phyloP scores from a whole-genome alignment of 2,113 vertebrate genomes.

The Agapornis roseicollis region DNA sequence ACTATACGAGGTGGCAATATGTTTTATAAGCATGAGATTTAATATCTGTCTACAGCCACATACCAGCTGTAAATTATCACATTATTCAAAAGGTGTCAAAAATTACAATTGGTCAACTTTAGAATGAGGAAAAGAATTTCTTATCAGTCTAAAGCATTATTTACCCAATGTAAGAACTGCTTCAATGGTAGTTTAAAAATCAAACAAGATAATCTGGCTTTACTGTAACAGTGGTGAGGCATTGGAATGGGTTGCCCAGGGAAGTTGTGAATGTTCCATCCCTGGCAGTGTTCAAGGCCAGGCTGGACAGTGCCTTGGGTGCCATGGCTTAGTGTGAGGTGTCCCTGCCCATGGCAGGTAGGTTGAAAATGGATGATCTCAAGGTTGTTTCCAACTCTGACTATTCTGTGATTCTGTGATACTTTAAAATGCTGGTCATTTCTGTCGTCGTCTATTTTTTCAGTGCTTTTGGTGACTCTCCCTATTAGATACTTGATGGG shows the following conservation, averaged over 20 bases:
- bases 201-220: conserved; percentile 18
- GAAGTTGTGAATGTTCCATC: too few relatives aligned
- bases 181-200: conserved; percentile 1
- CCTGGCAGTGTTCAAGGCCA: too few relatives aligned
- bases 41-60: not conserved
- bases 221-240: too few relatives aligned
- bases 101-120: not conserved
- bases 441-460: not conserved
- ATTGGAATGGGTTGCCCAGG: too few relatives aligned
- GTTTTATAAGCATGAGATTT: not conserved
- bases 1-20: not conserved
- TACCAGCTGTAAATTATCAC: not conserved
- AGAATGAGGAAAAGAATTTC: not conserved
- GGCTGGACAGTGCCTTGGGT: too few relatives aligned
- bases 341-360: too few relatives aligned
- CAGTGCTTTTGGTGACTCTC: not conserved
- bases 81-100: not conserved
- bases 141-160: not conserved
- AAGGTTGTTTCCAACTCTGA: too few relatives aligned
- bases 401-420: not conserved
- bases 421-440: conserved; percentile 14
- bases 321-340: too few relatives aligned
- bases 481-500: conserved; percentile 6
- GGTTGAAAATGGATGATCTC: too few relatives aligned
- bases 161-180: not conserved